These are phyloP conservation scores for Drosophila histrio DNA, from an alignment of 2,888 invertebrate species.

Conservation along the genomic window DNA sequence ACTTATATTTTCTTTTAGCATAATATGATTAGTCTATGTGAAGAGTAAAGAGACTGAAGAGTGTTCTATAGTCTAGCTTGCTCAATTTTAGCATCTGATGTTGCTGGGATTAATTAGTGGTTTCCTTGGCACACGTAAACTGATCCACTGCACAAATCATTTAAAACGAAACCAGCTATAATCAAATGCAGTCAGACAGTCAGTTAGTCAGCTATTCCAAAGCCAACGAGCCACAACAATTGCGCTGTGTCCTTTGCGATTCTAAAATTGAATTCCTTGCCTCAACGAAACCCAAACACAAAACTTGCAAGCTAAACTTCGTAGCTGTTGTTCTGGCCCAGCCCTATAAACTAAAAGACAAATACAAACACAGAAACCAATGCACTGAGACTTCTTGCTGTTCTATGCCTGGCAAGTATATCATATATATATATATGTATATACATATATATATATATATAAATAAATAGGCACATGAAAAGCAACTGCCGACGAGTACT, in stretches of 20 bases:
- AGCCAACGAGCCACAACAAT: slow-evolving; percentile 35
- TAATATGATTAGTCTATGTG: too few relatives aligned
- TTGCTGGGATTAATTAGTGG: slow-evolving; percentile 44
- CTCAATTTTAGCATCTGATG: not conserved
- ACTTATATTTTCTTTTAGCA: too few relatives aligned
- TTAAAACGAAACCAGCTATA: slow-evolving; percentile 54
- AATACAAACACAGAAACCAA: slow-evolving; percentile 60
- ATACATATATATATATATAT: slow-evolving; percentile 12
- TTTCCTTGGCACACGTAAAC: slow-evolving; percentile 35
- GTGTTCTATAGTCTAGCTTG: not conserved
- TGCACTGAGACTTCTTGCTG: slow-evolving; percentile 49
- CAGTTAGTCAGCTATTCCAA: slow-evolving; percentile 8
- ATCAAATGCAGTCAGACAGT: slow-evolving; percentile 59
- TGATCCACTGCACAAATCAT: slow-evolving; percentile 49
- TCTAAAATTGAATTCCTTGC: slow-evolving; percentile 77
- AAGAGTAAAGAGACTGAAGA: too few relatives aligned
- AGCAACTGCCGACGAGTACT: slow-evolving; percentile 74
- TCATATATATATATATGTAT: slow-evolving; percentile 24
- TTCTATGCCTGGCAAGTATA: slow-evolving; percentile 31
- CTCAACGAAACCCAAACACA: slow-evolving; percentile 75
- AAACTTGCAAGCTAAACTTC: slow-evolving; percentile 64
- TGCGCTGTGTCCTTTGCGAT: slow-evolving; percentile 60
- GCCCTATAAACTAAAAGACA: slow-evolving; percentile 79
- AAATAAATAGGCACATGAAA: slow-evolving; percentile 75
- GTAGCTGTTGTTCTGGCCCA: slow-evolving; percentile 46